Conservation (phyloP, 2,888 invertebrate genomes). For the Volucella inanis region DNA sequence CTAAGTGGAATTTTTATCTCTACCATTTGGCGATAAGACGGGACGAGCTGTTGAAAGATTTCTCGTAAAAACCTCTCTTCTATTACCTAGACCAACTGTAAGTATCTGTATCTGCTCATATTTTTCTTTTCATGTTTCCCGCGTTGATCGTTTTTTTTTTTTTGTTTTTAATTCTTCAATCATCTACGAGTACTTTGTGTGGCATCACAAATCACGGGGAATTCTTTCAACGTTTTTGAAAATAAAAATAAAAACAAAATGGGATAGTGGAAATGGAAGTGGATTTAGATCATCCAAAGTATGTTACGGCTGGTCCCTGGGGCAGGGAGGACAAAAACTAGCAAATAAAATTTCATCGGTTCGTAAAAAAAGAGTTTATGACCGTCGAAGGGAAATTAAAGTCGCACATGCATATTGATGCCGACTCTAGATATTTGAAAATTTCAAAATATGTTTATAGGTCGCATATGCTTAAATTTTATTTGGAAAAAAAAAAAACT, state of each 20-base stretch:
- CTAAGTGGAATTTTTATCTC: slow-evolving; percentile 15
- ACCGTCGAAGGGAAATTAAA: slow-evolving; percentile 10
- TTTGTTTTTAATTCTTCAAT: slow-evolving; percentile 1
- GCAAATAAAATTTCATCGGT: slow-evolving; percentile 42
- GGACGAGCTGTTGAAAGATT: slow-evolving; percentile 28
- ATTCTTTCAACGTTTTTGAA: slow-evolving; percentile 1
- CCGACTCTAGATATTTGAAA: not conserved
- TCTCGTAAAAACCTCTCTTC: slow-evolving; percentile 36
- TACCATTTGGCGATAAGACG: not conserved
- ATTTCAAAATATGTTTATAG: slow-evolving; percentile 37
- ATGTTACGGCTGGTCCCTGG: not conserved
- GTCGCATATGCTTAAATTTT: slow-evolving; percentile 8
- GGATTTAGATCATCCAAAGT: slow-evolving; percentile 12
- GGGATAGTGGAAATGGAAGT: not conserved
- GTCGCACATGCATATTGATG: not conserved
- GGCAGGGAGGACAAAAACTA: not conserved
- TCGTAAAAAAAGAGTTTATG: slow-evolving; percentile 55
- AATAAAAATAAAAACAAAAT: not conserved
- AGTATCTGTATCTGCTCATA: slow-evolving; percentile 18
- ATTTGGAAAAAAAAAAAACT: not conserved
- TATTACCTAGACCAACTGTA: slow-evolving; percentile 36
- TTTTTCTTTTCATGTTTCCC: slow-evolving; percentile 27
- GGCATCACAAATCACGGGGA: not conserved
- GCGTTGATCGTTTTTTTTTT: slow-evolving; percentile 46
- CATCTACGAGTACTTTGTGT: not conserved